phyloP scores from a whole-genome alignment of 2,888 invertebrate species.

The Drosophila subquinaria region DNA sequence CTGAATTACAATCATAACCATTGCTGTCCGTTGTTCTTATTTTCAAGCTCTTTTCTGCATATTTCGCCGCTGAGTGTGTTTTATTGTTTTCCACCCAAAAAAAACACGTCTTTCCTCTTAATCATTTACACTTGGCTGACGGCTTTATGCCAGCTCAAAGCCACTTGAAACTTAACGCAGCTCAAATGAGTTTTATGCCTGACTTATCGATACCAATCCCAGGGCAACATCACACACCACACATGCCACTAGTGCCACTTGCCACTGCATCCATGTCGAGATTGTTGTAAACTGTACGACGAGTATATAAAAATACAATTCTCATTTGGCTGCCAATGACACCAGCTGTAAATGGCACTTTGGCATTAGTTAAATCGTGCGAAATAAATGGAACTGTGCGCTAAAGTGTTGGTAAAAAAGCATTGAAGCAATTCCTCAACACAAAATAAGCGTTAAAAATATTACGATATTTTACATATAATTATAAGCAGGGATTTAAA shows the following conservation, averaged over 20 bases:
- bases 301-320: neutral
- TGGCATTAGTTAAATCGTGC: slow-evolving; percentile 1
- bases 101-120: slow-evolving; percentile 38
- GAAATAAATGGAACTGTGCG: neutral
- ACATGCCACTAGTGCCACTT: slow-evolving; percentile 1
- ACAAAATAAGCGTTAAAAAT: neutral
- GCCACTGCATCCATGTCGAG: neutral
- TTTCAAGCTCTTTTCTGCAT: slow-evolving; percentile 28
- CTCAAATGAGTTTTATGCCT: slow-evolving; percentile 64
- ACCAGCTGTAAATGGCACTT: slow-evolving; percentile 12
- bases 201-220: slow-evolving; percentile 34
- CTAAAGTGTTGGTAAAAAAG: neutral
- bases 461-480: too few relatives aligned
- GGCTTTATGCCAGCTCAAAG: slow-evolving; percentile 29
- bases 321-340: slow-evolving; percentile 1
- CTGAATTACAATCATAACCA: neutral
- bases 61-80: slow-evolving; percentile 44
- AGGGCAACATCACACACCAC: neutral
- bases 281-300: neutral
- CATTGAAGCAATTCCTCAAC: neutral
- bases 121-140: slow-evolving; percentile 70
- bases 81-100: slow-evolving; percentile 53
- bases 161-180: slow-evolving; percentile 62
- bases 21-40: slow-evolving; percentile 5
- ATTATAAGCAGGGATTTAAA: too few relatives aligned